Evolutionary conservation across 1,140 invertebrate genomes (phyloP).

Genomic region (Armadillidium nasatum): DNA sequence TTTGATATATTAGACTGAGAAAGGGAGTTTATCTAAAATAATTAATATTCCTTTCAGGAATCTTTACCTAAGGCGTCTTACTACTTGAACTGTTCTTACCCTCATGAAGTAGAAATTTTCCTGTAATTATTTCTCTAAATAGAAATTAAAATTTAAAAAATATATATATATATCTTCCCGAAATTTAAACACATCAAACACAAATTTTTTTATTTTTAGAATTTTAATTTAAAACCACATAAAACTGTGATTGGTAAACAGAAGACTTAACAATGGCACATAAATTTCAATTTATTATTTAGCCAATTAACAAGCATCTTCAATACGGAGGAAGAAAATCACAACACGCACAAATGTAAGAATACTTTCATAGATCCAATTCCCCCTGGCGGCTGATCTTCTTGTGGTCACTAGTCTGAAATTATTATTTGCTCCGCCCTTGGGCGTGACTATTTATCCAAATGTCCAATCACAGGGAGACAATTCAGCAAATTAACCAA

Average conservation of each 20-base stretch:
- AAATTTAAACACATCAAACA: background rate
- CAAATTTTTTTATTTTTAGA: background rate
- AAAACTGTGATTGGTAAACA: background rate
- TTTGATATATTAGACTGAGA: too few relatives aligned
- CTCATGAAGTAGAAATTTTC: too few relatives aligned
- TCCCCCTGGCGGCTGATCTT: constrained; percentile 2
- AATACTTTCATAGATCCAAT: background rate
- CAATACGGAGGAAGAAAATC: background rate
- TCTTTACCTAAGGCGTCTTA: too few relatives aligned
- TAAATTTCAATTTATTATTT: background rate
- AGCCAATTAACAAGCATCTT: constrained; percentile 5
- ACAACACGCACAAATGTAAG: background rate
- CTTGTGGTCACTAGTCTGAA: constrained; percentile 5
- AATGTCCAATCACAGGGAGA: background rate
- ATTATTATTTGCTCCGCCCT: background rate
- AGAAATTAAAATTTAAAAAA: too few relatives aligned
- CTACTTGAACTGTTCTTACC: too few relatives aligned
- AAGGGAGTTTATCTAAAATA: too few relatives aligned
- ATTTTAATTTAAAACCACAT: background rate
- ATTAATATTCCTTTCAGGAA: too few relatives aligned
- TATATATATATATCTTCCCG: too few relatives aligned
- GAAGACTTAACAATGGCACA: background rate
- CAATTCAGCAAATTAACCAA: constrained; percentile 8
- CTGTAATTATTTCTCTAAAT: too few relatives aligned
- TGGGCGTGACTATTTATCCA: constrained; percentile 1